These are phyloP conservation scores for Gallinago solitaria DNA, from an alignment of 2,797 vertebrate genomes.

Conservation along the genomic window DNA sequence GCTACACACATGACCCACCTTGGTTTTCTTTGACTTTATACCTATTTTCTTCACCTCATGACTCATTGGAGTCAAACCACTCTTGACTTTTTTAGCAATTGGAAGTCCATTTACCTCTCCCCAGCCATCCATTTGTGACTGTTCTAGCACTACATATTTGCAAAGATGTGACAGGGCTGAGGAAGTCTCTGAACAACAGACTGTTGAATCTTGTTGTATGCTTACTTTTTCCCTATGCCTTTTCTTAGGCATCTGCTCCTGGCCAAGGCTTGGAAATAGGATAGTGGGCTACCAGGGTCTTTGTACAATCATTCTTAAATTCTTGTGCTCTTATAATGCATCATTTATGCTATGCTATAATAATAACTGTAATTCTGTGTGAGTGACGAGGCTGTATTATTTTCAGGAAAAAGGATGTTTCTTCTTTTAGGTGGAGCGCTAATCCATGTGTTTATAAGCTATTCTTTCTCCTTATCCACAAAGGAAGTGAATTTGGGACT, in stretches of 20 bases:
- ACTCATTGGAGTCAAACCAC: not conserved
- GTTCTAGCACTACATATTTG: not conserved
- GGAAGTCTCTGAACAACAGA: not conserved
- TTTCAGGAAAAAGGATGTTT: constrained; percentile 14
- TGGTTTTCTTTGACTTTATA: not conserved
- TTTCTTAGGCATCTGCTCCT: not conserved
- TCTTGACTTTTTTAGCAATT: not conserved
- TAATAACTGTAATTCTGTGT: not conserved
- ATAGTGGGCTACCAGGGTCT: not conserved
- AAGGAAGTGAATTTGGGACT: not conserved
- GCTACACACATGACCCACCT: not conserved
- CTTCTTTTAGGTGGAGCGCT: not conserved
- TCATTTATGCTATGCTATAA: not conserved
- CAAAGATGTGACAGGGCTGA: not conserved
- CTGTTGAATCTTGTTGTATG: not conserved
- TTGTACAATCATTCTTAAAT: not conserved
- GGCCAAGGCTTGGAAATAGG: not conserved
- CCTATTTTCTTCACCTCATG: not conserved
- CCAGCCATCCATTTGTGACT: not conserved
- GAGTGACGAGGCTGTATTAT: not conserved
- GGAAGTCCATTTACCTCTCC: not conserved
- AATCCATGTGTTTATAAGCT: not conserved
- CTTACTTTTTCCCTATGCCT: not conserved
- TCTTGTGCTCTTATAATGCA: not conserved
- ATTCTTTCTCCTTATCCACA: not conserved